Percentiles rank a stretch among this genome's conserved stretches.
phyloP scores from a whole-genome alignment of 2,797 vertebrate species.

The Dipus sagitta region DNA sequence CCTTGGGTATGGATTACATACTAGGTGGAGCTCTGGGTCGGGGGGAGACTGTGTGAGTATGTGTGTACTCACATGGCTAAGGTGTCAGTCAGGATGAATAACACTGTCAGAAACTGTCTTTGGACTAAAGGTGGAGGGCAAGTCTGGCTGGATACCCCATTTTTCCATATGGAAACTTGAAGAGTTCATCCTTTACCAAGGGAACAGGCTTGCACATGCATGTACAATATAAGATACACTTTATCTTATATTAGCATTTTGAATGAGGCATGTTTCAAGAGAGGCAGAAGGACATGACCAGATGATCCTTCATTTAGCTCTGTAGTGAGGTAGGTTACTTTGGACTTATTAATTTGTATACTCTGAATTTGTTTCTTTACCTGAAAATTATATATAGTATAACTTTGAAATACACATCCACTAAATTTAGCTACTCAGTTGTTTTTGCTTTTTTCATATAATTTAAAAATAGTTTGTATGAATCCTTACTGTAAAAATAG shows the following conservation, averaged over 20 bases:
- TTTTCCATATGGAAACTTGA: neutral
- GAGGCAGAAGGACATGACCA: neutral
- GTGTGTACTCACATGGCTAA: neutral
- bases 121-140: neutral
- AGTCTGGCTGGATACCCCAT: neutral
- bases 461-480: conserved; percentile 16
- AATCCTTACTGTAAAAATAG: neutral
- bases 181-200: neutral
- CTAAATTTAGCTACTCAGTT: conserved; percentile 18
- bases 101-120: neutral
- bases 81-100: neutral
- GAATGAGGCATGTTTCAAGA: neutral
- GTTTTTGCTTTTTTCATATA: conserved; percentile 32
- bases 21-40: neutral
- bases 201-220: neutral
- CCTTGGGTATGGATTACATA: neutral
- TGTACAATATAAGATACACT: neutral
- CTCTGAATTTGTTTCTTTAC: neutral
- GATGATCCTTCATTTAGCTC: neutral
- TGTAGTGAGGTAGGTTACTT: neutral
- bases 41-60: too few relatives aligned
- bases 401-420: neutral
- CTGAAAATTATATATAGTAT: neutral
- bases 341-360: neutral
- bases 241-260: neutral